phyloP scores from a whole-genome alignment of 2,888 invertebrate species.

The Tortrix viridana region DNA sequence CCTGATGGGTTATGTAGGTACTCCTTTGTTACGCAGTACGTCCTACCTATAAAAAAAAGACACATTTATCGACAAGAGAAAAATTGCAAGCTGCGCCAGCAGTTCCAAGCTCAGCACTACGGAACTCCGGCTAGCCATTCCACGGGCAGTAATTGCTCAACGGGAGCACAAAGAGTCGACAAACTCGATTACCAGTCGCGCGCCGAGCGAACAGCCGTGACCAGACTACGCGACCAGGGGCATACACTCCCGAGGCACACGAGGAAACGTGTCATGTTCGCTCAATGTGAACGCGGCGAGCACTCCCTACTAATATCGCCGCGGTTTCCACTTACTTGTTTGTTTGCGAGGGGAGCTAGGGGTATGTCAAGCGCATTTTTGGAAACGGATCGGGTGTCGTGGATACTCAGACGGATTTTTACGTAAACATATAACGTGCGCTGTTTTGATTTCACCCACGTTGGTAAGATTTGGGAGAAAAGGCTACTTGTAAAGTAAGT shows the following conservation, averaged over 20 bases:
- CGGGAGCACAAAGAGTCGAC: conserved; percentile 27
- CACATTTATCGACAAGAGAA: too few species aligned
- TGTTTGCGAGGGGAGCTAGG: conserved; percentile 23
- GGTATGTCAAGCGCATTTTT: conserved; percentile 5
- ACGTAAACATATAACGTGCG: too few species aligned
- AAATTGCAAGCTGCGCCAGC: too few species aligned
- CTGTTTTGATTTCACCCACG: too few species aligned
- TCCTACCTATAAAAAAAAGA: too few species aligned
- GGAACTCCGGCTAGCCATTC: conserved; percentile 29
- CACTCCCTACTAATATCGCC: conserved; percentile 30
- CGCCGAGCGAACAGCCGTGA: conserved; percentile 23
- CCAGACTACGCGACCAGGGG: background rate
- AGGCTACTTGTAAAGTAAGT: too few species aligned
- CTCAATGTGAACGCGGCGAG: background rate
- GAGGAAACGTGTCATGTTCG: background rate
- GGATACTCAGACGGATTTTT: conserved; percentile 6
- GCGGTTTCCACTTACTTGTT: conserved; percentile 28
- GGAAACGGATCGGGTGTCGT: conserved; percentile 3
- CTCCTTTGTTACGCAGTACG: too few species aligned
- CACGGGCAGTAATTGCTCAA: conserved; percentile 29
- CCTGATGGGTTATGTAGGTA: too few species aligned
- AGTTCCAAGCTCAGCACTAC: background rate
- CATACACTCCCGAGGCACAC: background rate
- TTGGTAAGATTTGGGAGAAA: too few species aligned
- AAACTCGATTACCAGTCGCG: conserved; percentile 33